phyloP scores from a whole-genome alignment of 1,140 invertebrate species.

The Papilio xuthus region DNA sequence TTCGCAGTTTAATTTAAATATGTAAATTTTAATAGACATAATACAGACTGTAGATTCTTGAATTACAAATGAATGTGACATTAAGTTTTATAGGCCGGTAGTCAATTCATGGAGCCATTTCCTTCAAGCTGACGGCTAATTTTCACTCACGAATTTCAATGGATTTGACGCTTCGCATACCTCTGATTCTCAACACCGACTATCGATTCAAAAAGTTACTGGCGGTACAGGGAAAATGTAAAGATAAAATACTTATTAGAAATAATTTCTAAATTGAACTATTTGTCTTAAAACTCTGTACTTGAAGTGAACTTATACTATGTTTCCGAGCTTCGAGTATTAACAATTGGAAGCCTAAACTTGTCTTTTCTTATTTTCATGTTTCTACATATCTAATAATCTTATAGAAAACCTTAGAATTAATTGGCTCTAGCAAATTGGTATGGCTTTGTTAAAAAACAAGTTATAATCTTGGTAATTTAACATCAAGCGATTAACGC shows the following conservation, averaged over 20 bases:
- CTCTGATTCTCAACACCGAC: no score
- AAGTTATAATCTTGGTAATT: not conserved
- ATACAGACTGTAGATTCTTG: conserved; percentile 77
- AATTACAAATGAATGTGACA: conserved; percentile 80
- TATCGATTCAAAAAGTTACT: no score
- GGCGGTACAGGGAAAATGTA: no score
- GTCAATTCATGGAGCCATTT: conserved; percentile 75
- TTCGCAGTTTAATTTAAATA: conserved; percentile 80
- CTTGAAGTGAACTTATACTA: no score
- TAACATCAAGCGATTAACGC: conserved; percentile 9
- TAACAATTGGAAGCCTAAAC: no score
- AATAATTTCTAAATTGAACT: no score
- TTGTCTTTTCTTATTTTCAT: no score
- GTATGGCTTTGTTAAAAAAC: not conserved
- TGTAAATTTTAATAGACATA: conserved; percentile 81
- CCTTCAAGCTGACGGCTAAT: conserved; percentile 68
- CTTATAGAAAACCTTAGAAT: not conserved
- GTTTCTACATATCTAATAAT: no score
- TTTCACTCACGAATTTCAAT: conserved; percentile 71
- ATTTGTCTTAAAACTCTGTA: no score
- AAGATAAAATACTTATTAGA: no score
- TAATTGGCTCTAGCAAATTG: conserved; percentile 28
- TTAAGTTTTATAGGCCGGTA: conserved; percentile 78
- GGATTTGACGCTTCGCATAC: no score
- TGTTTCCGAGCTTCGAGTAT: no score